Percentiles rank a stretch among this genome's conserved stretches.
These are phyloP conservation scores for Catharus bicknelli DNA, from an alignment of 2,113 vertebrate genomes.

Conservation along the genomic window DNA sequence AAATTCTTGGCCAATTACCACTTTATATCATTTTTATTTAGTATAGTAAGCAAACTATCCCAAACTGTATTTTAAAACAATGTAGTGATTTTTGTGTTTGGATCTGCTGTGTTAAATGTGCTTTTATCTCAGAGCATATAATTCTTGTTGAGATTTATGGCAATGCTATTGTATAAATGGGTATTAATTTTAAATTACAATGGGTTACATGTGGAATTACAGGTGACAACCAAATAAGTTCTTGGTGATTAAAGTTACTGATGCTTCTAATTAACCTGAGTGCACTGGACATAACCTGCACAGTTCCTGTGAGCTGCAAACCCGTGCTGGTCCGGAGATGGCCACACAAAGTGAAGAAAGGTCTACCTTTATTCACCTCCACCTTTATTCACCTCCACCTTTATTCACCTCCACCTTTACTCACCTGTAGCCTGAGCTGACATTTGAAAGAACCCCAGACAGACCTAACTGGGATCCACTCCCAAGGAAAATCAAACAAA, in stretches of 20 bases:
- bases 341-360: not conserved
- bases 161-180: slow-evolving; percentile 30
- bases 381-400: too few relatives aligned
- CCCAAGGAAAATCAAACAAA: not conserved
- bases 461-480: not conserved
- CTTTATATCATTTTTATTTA: slow-evolving; percentile 12
- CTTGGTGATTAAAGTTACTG: slow-evolving; percentile 63
- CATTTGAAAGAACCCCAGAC: not conserved
- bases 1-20: slow-evolving; percentile 55
- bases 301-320: not conserved
- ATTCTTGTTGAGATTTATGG: slow-evolving; percentile 32
- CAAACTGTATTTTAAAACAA: slow-evolving; percentile 19
- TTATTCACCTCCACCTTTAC: not conserved
- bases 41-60: slow-evolving; percentile 19
- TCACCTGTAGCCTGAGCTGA: not conserved
- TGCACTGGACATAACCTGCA: slow-evolving; percentile 27
- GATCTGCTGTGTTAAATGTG: not conserved
- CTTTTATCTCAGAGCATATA: slow-evolving; percentile 27
- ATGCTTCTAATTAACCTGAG: slow-evolving; percentile 62
- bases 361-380: not conserved
- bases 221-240: slow-evolving; percentile 61
- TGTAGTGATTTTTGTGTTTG: not conserved
- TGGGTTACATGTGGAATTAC: slow-evolving; percentile 53
- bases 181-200: slow-evolving; percentile 59
- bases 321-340: not conserved